Evolutionary conservation across 2,113 vertebrate species (phyloP).

Genomic region (Saccopteryx bilineata): DNA sequence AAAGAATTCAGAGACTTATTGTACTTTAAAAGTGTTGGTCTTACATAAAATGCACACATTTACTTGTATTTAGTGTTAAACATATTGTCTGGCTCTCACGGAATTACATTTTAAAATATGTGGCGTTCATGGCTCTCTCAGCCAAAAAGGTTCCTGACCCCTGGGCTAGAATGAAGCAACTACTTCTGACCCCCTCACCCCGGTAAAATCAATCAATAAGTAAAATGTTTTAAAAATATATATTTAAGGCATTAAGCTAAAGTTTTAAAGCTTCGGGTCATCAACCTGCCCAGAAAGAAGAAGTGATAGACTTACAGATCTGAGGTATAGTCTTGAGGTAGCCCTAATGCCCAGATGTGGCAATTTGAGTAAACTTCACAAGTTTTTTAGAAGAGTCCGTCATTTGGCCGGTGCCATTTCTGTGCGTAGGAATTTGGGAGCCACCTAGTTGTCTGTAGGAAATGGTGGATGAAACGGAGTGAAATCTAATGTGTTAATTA

Average conservation of each 20-base stretch:
- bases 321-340: neutral
- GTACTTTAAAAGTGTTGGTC: too few relatives aligned
- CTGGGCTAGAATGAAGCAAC: too few relatives aligned
- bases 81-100: too few relatives aligned
- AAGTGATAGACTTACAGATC: neutral
- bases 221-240: too few relatives aligned
- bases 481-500: neutral
- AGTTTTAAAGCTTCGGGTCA: neutral
- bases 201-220: too few relatives aligned
- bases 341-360: neutral
- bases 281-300: neutral
- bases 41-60: too few relatives aligned
- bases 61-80: too few relatives aligned
- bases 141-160: too few relatives aligned
- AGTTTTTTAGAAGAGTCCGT: neutral
- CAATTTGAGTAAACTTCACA: neutral
- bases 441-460: neutral
- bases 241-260: neutral
- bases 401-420: neutral
- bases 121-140: too few relatives aligned
- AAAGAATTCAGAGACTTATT: too few relatives aligned
- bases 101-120: too few relatives aligned
- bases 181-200: too few relatives aligned
- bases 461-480: neutral
- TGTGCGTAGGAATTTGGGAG: neutral